Percentiles rank a stretch among this genome's conserved stretches.
Conservation (phyloP, 2,888 invertebrate genomes). For the Eristalis arbustorum region DNA sequence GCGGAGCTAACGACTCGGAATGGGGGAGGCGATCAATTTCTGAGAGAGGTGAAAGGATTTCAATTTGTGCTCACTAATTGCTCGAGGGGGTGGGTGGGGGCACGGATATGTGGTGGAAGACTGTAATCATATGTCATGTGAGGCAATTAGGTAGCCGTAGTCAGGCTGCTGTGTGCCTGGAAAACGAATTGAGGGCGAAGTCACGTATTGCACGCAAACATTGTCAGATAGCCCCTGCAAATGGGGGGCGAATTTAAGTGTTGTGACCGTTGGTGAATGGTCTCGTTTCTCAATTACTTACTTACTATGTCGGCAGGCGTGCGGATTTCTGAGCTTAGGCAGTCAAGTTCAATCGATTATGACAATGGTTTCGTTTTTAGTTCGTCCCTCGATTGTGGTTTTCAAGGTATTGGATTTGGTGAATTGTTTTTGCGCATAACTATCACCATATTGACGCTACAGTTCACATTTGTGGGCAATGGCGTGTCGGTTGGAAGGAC, state of each 20-base stretch:
- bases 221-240: neutral
- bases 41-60: neutral
- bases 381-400: too few species aligned
- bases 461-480: too few species aligned
- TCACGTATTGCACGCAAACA: neutral
- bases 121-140: neutral
- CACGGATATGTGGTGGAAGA: neutral
- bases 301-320: too few species aligned
- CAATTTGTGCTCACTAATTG: neutral
- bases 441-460: too few species aligned
- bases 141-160: neutral
- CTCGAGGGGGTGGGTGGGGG: neutral
- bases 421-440: too few species aligned
- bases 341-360: too few species aligned
- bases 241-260: neutral
- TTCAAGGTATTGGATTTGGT: too few species aligned
- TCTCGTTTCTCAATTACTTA: neutral
- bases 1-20: neutral
- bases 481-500: too few species aligned
- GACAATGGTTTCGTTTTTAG: too few species aligned
- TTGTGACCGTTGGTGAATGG: neutral
- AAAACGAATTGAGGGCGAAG: neutral
- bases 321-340: too few species aligned
- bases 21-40: too few species aligned
- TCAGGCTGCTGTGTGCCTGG: too few species aligned